These are phyloP conservation scores for Maniola jurtina DNA, from an alignment of 1,140 invertebrate genomes.

Conservation along the genomic window DNA sequence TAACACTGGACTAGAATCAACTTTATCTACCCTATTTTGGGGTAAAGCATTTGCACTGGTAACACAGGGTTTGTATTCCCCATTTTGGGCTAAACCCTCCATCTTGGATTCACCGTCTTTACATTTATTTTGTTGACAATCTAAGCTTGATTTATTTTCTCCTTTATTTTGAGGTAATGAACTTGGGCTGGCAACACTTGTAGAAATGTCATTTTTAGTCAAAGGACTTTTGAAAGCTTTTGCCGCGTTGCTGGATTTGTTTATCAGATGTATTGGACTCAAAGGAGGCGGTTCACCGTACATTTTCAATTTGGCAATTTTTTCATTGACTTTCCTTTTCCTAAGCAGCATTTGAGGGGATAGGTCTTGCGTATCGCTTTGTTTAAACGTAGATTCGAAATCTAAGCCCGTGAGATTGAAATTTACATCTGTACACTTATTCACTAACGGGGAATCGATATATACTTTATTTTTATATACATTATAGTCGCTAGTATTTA, in stretches of 20 bases:
- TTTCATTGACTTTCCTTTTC: slow-evolving; percentile 56
- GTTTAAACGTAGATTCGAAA: slow-evolving; percentile 65
- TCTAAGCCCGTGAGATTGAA: slow-evolving; percentile 60
- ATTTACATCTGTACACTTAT: slow-evolving; percentile 35
- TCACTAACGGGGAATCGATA: slow-evolving; percentile 47
- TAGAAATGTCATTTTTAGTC: slow-evolving; percentile 33
- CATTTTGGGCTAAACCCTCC: not conserved
- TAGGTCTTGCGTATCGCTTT: slow-evolving; percentile 47
- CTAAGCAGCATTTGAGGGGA: slow-evolving; percentile 43
- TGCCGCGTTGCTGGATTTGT: slow-evolving; percentile 52
- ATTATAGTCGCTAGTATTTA: slow-evolving; percentile 50
- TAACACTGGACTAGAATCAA: slow-evolving; percentile 41
- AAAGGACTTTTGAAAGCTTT: slow-evolving; percentile 61
- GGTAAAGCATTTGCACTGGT: slow-evolving; percentile 33
- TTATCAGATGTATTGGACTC: slow-evolving; percentile 59
- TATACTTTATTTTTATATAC: slow-evolving; percentile 52
- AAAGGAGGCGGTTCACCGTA: slow-evolving; percentile 73
- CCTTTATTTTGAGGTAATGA: slow-evolving; percentile 25
- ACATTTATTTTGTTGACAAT: not conserved
- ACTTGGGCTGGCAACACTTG: slow-evolving; percentile 40
- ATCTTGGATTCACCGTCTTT: not conserved
- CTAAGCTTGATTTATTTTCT: not conserved
- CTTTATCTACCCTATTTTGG: slow-evolving; percentile 23
- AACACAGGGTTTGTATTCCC: slow-evolving; percentile 34
- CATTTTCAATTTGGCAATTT: slow-evolving; percentile 65